These are phyloP conservation scores for Microcebus lehilahytsara DNA, from an alignment of 2,113 vertebrate species.

Conservation along the genomic window DNA sequence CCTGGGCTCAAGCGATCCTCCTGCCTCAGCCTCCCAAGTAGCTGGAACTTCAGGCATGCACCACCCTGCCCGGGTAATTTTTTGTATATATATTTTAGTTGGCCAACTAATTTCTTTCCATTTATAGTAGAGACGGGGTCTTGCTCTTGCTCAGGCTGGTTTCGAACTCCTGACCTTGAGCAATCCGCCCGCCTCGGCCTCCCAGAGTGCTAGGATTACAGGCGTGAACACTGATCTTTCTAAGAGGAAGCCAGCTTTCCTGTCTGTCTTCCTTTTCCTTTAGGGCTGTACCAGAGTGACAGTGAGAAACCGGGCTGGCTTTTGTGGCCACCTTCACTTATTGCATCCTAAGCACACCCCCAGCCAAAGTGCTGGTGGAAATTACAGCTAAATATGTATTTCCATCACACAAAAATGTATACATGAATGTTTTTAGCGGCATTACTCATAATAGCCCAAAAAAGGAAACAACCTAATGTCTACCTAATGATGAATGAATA, in stretches of 20 bases:
- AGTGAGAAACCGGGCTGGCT: background rate
- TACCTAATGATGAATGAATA: background rate
- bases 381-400: background rate
- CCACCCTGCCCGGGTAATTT: too few relatives aligned
- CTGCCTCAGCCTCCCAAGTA: too few relatives aligned
- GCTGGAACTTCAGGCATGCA: too few relatives aligned
- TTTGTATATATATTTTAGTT: too few relatives aligned
- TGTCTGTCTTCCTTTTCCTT: background rate
- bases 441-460: background rate
- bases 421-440: background rate
- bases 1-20: too few relatives aligned
- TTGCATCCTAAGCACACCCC: background rate
- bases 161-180: too few relatives aligned
- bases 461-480: background rate
- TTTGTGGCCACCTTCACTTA: background rate
- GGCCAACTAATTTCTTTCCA: too few relatives aligned
- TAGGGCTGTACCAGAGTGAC: background rate
- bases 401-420: background rate
- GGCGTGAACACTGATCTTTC: background rate
- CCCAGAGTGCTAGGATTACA: too few relatives aligned
- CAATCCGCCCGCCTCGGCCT: too few relatives aligned
- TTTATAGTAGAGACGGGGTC: too few relatives aligned
- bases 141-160: too few relatives aligned
- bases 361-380: background rate
- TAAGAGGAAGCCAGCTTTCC: background rate